Conservation (phyloP, 2,797 vertebrate species). For the Bothrops alternatus region DNA sequence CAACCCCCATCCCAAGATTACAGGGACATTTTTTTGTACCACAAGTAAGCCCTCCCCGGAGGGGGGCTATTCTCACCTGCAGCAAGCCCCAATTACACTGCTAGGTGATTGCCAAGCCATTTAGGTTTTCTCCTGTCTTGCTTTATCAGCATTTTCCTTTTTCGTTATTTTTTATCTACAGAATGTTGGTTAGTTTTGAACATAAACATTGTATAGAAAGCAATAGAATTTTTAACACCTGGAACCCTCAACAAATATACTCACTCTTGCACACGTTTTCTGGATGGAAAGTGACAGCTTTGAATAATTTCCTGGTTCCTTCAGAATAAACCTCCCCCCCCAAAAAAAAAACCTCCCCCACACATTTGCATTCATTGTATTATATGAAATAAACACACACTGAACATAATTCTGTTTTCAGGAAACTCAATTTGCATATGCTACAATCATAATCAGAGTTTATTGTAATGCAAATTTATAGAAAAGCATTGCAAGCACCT, state of each 20-base stretch:
- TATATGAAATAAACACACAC: slow-evolving; percentile 14
- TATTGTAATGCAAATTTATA: slow-evolving; percentile 28
- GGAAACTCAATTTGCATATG: background rate
- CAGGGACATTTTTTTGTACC: slow-evolving; percentile 74
- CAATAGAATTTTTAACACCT: slow-evolving; percentile 41
- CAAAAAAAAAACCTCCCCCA: background rate
- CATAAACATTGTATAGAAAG: slow-evolving; percentile 33
- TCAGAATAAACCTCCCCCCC: background rate
- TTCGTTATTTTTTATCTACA: slow-evolving; percentile 33
- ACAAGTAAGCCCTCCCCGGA: slow-evolving; percentile 59
- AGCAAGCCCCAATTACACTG: slow-evolving; percentile 71
- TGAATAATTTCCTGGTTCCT: slow-evolving; percentile 40
- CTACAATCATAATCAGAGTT: slow-evolving; percentile 19
- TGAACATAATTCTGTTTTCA: slow-evolving; percentile 1
- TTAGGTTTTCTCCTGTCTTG: slow-evolving; percentile 62
- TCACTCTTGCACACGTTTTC: slow-evolving; percentile 14
- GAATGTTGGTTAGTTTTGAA: slow-evolving; percentile 41
- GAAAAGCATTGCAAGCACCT: slow-evolving; percentile 16
- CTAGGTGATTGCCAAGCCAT: slow-evolving; percentile 61
- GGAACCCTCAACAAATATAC: slow-evolving; percentile 16
- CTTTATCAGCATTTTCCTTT: slow-evolving; percentile 32
- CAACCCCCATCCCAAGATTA: slow-evolving; percentile 57
- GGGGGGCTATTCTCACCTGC: slow-evolving; percentile 69
- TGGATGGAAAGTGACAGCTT: slow-evolving; percentile 28
- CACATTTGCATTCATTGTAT: slow-evolving; percentile 8